Conservation (phyloP, 2,797 vertebrate species). For the Hemibagrus guttatus region DNA sequence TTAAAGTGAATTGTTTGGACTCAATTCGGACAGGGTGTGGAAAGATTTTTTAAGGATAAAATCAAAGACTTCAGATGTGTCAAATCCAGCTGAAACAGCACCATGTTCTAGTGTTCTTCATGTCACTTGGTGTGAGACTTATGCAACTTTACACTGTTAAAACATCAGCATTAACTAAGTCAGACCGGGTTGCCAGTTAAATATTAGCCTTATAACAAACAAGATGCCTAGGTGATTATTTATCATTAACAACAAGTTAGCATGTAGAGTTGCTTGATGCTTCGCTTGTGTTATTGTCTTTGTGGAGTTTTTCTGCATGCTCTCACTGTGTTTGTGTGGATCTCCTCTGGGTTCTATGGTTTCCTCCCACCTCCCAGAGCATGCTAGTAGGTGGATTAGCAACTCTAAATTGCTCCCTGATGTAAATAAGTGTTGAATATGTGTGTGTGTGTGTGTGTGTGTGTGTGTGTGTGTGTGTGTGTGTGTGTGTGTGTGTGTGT, state of each 20-base stretch:
- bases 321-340: background rate
- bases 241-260: background rate
- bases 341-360: background rate
- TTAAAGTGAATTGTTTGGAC: conserved; percentile 48
- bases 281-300: background rate
- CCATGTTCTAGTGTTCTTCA: background rate
- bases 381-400: background rate
- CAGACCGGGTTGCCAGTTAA: background rate
- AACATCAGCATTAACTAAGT: background rate
- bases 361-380: background rate
- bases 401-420: background rate
- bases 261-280: background rate
- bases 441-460: no score
- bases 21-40: conserved; percentile 40
- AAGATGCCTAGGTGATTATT: background rate
- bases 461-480: no score
- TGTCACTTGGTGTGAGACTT: background rate
- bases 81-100: background rate
- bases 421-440: background rate
- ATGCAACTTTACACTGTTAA: background rate
- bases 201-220: background rate
- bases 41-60: conserved; percentile 36
- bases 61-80: conserved; percentile 20
- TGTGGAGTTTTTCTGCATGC: background rate
- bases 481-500: background rate